Evolutionary conservation across 2,113 vertebrate genomes (phyloP), one percentile per base, ranked within the genome.

Genomic region (Gyps fulvus): DNA sequence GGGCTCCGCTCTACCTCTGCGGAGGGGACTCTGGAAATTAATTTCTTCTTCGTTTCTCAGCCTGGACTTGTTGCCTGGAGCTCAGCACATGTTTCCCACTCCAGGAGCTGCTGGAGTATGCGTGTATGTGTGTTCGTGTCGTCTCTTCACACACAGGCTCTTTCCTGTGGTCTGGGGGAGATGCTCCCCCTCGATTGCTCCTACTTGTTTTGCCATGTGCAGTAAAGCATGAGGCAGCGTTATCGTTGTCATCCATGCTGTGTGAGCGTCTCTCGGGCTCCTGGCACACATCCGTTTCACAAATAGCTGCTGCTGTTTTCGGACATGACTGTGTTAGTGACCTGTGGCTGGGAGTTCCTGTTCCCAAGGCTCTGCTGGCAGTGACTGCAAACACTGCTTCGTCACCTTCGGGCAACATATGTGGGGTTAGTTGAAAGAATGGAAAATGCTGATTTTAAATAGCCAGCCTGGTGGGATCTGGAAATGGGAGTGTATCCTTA

Each of bases 301-400:
- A 36, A 40, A 23, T 1, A 54, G 73, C 87, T 54, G 70, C 93
- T 63, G 72, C 12, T 67, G 83, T 34, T 55, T 9, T 2, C 12
- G 83, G 92, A 77, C 6, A 8, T 55, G 45, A 32, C 78, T 52
- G 25, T 0, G 3, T 4, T 6, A 6, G 38, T 76, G 87, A 50
- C 81, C 85, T 27, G 81, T 18, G 76, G 66, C 89, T 42, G 73
- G 67, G n/a, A 87, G 78, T 62, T 93, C 94, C 87, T 90, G 84
- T 86, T 96, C 73, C 84, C 92, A 93, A 14, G 80, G 89, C 83
- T 84, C 58, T 78, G 91, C 87, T 89, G 85, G 38, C 86, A 58
- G 58, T 3, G 59, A 27, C 58, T 36, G 74, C 76, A 20, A 32
- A 40, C 5, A 4, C 63, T 22, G 77, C 83, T 17, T 57, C 2